Evolutionary conservation across 2,113 vertebrate genomes (phyloP).

Genomic region (Tenrec ecaudatus): DNA sequence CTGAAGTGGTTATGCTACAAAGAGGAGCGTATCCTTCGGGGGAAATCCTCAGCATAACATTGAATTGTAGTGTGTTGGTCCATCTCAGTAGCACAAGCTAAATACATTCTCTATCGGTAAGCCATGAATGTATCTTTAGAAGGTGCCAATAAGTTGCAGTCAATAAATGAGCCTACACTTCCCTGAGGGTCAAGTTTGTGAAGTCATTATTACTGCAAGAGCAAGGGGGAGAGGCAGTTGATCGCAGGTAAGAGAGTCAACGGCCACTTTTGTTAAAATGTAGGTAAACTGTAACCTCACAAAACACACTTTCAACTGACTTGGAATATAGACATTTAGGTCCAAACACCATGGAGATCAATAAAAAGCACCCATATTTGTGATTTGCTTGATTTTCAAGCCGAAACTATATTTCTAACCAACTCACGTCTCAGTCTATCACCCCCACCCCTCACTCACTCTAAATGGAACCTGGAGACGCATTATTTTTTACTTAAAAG

Average conservation of each 20-base stretch:
- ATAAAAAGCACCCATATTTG: neutral
- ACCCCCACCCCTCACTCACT: neutral
- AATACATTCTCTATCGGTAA: neutral
- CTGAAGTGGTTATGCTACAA: conserved; percentile 47
- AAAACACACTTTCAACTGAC: neutral
- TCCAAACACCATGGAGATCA: neutral
- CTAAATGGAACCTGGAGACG: conserved; percentile 3
- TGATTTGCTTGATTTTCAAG: neutral
- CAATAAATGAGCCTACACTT: neutral
- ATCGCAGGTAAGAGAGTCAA: neutral
- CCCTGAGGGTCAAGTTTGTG: conserved; percentile 26
- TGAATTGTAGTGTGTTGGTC: conserved; percentile 6
- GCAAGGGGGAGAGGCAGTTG: neutral
- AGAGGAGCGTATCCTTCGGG: conserved; percentile 35
- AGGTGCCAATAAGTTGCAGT: neutral
- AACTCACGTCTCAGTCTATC: neutral
- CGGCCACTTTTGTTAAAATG: neutral
- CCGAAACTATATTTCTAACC: neutral
- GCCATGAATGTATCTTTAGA: neutral
- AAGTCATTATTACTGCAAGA: conserved; percentile 4
- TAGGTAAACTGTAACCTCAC: conserved; percentile 33
- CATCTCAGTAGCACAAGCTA: conserved; percentile 10
- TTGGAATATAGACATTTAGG: conserved; percentile 32
- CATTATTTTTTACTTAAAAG: conserved; percentile 6
- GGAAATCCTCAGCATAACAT: conserved; percentile 7